Evolutionary conservation across 2,888 invertebrate species (phyloP).

Genomic region (Drosophila parthenogenetica): DNA sequence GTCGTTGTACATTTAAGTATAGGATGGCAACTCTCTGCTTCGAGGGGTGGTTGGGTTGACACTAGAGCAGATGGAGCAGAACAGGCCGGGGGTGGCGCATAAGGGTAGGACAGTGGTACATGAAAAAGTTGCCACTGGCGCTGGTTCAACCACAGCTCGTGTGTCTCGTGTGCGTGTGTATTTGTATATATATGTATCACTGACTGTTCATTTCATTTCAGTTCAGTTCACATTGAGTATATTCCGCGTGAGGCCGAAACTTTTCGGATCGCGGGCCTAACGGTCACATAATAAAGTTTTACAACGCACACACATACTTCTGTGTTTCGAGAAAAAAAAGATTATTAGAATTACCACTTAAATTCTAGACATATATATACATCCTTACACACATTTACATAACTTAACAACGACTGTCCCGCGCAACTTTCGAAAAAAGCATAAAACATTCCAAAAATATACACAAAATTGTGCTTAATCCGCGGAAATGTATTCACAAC

Average conservation of each 20-base stretch:
- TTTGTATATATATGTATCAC: slow-evolving; percentile 26
- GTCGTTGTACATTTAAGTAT: no score
- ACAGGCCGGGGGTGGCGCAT: neutral
- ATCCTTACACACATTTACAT: slow-evolving; percentile 2
- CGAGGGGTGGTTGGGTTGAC: neutral
- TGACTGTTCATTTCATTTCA: slow-evolving; percentile 56
- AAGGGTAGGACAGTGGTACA: slow-evolving; percentile 5
- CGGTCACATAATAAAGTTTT: slow-evolving; percentile 52
- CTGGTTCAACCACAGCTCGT: slow-evolving; percentile 32
- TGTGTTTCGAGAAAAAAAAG: neutral
- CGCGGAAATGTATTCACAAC: neutral
- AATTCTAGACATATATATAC: slow-evolving; percentile 2
- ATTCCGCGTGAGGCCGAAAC: slow-evolving; percentile 69
- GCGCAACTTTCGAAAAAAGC: slow-evolving; percentile 1
- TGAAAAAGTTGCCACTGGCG: slow-evolving; percentile 24
- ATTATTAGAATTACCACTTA: slow-evolving; percentile 2
- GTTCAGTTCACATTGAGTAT: slow-evolving; percentile 70
- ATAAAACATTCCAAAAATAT: neutral
- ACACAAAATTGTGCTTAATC: neutral
- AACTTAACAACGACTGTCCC: slow-evolving; percentile 7
- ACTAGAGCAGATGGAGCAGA: neutral
- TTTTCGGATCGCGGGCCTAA: slow-evolving; percentile 47
- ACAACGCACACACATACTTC: slow-evolving; percentile 9
- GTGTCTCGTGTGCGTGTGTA: neutral
- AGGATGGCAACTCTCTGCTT: neutral